Conservation (phyloP, 2,113 vertebrate species). For the Sitta europaea region DNA sequence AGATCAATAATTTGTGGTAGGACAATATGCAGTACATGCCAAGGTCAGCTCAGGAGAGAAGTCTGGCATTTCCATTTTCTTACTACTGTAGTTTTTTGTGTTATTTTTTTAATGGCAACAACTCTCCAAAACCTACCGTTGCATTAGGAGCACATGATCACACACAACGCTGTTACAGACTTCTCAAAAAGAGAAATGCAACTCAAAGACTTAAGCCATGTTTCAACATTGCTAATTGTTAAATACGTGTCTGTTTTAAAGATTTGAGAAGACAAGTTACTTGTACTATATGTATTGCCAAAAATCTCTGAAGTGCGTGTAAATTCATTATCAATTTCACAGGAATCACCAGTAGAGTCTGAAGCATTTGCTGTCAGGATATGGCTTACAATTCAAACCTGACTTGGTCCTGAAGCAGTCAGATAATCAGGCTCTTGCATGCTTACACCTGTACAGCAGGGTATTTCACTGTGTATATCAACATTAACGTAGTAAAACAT, state of each 20-base stretch:
- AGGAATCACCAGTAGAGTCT: not conserved
- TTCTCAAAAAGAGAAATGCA: not conserved
- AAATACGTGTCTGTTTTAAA: not conserved
- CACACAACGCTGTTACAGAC: not conserved
- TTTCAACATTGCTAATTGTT: not conserved
- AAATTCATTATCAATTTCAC: not conserved
- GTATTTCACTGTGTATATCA: not conserved
- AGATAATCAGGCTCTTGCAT: not conserved
- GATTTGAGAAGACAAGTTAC: not conserved
- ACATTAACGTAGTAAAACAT: not conserved
- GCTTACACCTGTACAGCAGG: not conserved
- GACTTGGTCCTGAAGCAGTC: not conserved
- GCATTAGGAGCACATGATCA: not conserved
- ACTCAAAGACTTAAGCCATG: slow-evolving; percentile 12
- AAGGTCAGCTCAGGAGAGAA: not conserved
- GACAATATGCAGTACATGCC: not conserved
- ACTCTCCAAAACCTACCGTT: not conserved
- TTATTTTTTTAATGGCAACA: not conserved
- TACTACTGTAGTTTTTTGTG: fast-evolving
- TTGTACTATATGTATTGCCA: not conserved
- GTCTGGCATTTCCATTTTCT: not conserved
- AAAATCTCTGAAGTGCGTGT: not conserved
- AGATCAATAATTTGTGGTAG: not conserved
- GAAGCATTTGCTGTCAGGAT: not conserved
- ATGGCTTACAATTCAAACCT: not conserved